Percentiles rank a stretch among this genome's conserved stretches.
phyloP scores from a whole-genome alignment of 2,797 vertebrate genomes.

The Scleropages formosus region DNA sequence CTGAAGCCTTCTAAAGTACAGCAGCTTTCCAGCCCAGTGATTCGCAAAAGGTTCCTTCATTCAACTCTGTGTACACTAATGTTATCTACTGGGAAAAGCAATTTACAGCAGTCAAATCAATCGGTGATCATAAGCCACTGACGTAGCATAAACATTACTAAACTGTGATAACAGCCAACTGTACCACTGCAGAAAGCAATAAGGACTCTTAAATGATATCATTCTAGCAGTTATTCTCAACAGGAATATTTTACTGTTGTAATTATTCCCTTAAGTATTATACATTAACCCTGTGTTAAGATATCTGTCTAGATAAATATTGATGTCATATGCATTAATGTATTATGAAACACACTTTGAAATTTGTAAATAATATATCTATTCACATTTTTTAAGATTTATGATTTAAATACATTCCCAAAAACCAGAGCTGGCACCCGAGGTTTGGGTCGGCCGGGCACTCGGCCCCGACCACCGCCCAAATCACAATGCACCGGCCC shows the following conservation, averaged over 20 bases:
- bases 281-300: too few species aligned
- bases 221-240: neutral
- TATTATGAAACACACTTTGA: too few species aligned
- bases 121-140: neutral
- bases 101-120: neutral
- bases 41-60: neutral
- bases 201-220: neutral
- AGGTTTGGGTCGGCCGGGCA: too few species aligned
- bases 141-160: neutral
- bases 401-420: too few species aligned
- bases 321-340: too few species aligned
- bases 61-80: neutral
- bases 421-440: too few species aligned
- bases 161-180: neutral
- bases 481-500: too few species aligned
- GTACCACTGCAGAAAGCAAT: neutral
- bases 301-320: too few species aligned
- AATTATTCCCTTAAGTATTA: neutral
- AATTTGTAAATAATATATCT: too few species aligned
- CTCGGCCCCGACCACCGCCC: too few species aligned
- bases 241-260: neutral
- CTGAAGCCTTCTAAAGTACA: neutral
- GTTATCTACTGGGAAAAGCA: slow-evolving; percentile 2
- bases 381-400: too few species aligned
- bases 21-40: neutral